phyloP scores from a whole-genome alignment of 2,888 invertebrate genomes.

The Hedychridium roseum region DNA sequence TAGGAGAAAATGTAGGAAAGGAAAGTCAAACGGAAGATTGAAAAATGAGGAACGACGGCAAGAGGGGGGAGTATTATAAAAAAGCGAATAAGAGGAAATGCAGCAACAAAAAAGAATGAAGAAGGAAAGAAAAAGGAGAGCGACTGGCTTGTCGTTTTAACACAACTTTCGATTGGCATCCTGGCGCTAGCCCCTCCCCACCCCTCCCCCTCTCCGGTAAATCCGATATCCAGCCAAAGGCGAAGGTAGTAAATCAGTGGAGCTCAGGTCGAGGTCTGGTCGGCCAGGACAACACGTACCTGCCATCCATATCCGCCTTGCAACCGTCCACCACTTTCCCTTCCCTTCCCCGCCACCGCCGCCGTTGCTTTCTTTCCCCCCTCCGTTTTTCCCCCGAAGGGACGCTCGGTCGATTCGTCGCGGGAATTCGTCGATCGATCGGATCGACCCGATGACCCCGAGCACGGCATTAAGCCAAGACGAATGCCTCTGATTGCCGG shows the following conservation, averaged over 20 bases:
- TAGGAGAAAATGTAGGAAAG: too few relatives aligned
- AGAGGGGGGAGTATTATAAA: too few relatives aligned
- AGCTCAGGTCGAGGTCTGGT: slow-evolving; percentile 43
- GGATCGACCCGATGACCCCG: too few relatives aligned
- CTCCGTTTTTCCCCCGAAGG: slow-evolving; percentile 16
- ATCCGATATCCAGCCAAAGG: slow-evolving; percentile 43
- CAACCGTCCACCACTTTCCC: slow-evolving; percentile 33
- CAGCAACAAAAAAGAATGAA: not conserved
- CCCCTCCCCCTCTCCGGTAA: slow-evolving; percentile 24
- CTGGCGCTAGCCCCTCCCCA: slow-evolving; percentile 6
- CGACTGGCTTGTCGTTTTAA: slow-evolving; percentile 44
- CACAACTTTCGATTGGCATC: slow-evolving; percentile 54
- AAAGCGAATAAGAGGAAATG: not conserved
- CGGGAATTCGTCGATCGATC: too few relatives aligned
- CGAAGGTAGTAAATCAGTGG: slow-evolving; percentile 54
- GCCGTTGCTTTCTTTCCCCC: slow-evolving; percentile 9
- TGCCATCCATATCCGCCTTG: slow-evolving; percentile 54
- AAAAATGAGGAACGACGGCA: too few relatives aligned
- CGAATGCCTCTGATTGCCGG: too few relatives aligned
- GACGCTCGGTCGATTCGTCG: too few relatives aligned
- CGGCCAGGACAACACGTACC: slow-evolving; percentile 55
- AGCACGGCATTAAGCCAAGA: too few relatives aligned
- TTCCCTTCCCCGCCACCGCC: slow-evolving; percentile 11
- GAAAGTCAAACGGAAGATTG: not conserved
- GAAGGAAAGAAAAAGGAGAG: not conserved